Evolutionary conservation across 2,113 vertebrate species (phyloP).

Genomic region (Maccullochella peelii): DNA sequence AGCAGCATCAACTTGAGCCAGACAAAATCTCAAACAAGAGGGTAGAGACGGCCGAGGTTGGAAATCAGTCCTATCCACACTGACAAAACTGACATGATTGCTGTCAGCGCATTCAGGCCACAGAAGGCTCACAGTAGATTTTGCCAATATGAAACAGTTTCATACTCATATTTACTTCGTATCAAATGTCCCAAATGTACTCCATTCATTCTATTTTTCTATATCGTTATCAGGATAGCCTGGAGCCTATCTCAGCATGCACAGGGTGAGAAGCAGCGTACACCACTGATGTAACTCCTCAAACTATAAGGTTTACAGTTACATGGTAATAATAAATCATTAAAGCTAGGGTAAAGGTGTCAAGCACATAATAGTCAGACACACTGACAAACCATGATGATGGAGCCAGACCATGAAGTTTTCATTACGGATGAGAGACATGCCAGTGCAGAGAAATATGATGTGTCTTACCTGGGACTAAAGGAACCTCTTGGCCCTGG

Average conservation of each 20-base stretch:
- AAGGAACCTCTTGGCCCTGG: slow-evolving; percentile 82
- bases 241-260: background rate
- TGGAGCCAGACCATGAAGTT: slow-evolving; percentile 25
- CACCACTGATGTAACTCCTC: background rate
- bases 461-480: slow-evolving; percentile 89
- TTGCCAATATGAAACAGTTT: background rate
- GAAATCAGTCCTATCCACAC: background rate
- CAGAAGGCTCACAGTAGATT: background rate
- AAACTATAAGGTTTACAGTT: background rate
- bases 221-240: background rate
- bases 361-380: slow-evolving; percentile 57
- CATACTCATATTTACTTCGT: background rate
- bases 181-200: slow-evolving; percentile 15
- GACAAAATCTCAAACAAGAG: background rate
- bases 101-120: background rate
- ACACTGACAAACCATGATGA: slow-evolving; percentile 41
- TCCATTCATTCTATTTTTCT: background rate
- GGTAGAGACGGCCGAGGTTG: background rate
- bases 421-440: slow-evolving; percentile 33
- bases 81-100: background rate
- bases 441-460: slow-evolving; percentile 9
- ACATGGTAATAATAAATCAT: background rate
- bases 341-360: slow-evolving; percentile 34
- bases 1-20: background rate
- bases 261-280: background rate